These are phyloP conservation scores for Acleris emargana DNA, from an alignment of 2,888 invertebrate genomes.

Conservation along the genomic window DNA sequence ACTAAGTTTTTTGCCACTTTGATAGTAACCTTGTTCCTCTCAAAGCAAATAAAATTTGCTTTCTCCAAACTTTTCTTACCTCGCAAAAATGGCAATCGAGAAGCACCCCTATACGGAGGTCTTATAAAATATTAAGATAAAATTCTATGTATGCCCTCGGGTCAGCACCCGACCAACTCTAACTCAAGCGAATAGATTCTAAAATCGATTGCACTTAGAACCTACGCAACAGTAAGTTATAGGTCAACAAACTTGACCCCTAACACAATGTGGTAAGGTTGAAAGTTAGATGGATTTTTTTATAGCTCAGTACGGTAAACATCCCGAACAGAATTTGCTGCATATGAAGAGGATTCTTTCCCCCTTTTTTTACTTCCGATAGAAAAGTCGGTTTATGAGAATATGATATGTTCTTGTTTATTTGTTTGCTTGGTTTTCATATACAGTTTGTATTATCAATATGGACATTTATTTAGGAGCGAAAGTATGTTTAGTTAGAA, in stretches of 20 bases:
- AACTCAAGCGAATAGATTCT: constrained; percentile 18
- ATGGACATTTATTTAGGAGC: constrained; percentile 30
- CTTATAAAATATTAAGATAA: constrained; percentile 61
- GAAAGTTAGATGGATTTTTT: background rate
- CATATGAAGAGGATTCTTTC: constrained; percentile 32
- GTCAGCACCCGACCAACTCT: constrained; percentile 17
- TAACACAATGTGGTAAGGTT: constrained; percentile 11
- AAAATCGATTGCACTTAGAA: constrained; percentile 20
- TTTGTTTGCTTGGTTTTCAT: constrained; percentile 30
- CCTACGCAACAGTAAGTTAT: background rate
- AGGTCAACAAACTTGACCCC: constrained; percentile 9
- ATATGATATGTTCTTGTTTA: constrained; percentile 27
- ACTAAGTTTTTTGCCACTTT: background rate
- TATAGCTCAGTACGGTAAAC: constrained; percentile 8
- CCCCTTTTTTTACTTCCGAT: constrained; percentile 28
- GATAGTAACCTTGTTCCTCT: background rate
- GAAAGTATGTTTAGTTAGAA: too few relatives aligned
- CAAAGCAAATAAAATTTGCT: constrained; percentile 6
- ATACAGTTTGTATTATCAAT: constrained; percentile 27
- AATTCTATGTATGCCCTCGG: constrained; percentile 39
- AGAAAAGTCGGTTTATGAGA: constrained; percentile 31
- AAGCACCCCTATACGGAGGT: constrained; percentile 42
- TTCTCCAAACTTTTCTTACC: constrained; percentile 12
- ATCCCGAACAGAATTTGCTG: constrained; percentile 25
- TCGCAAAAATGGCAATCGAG: constrained; percentile 44